Evolutionary conservation across 2,797 vertebrate species (phyloP).

Genomic region (Fratercula arctica): DNA sequence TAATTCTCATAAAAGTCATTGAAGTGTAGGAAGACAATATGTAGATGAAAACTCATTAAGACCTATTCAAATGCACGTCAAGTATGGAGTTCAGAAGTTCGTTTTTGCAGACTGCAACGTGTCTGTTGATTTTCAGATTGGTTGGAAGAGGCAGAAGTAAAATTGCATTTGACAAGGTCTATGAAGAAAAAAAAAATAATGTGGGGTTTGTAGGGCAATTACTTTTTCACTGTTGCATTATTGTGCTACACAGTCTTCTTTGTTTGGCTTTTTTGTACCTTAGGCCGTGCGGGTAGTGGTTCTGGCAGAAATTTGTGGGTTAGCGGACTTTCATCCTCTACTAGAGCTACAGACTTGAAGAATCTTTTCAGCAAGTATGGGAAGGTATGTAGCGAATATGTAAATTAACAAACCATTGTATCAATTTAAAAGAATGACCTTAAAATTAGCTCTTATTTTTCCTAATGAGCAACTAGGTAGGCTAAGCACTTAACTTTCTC

Average conservation of each 20-base stretch:
- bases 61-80: neutral
- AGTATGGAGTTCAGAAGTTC: neutral
- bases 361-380: slow-evolving; percentile 97
- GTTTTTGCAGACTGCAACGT: neutral
- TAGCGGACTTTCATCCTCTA: slow-evolving; percentile 95
- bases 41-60: neutral
- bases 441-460: neutral
- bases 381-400: slow-evolving; percentile 78
- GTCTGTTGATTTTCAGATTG: neutral
- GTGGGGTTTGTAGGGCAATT: rapidly evolving
- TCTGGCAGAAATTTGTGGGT: slow-evolving; percentile 94
- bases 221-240: neutral
- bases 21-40: neutral
- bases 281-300: slow-evolving; percentile 72
- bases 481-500: neutral
- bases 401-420: neutral
- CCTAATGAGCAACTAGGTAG: neutral
- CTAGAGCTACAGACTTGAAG: slow-evolving; percentile 96
- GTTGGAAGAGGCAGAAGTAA: neutral
- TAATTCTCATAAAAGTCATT: neutral
- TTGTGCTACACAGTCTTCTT: neutral
- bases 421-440: neutral
- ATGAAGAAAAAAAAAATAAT: neutral
- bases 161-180: neutral
- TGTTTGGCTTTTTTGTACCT: neutral